phyloP scores from a whole-genome alignment of 2,888 invertebrate species.

The Caenorhabditis angaria region DNA sequence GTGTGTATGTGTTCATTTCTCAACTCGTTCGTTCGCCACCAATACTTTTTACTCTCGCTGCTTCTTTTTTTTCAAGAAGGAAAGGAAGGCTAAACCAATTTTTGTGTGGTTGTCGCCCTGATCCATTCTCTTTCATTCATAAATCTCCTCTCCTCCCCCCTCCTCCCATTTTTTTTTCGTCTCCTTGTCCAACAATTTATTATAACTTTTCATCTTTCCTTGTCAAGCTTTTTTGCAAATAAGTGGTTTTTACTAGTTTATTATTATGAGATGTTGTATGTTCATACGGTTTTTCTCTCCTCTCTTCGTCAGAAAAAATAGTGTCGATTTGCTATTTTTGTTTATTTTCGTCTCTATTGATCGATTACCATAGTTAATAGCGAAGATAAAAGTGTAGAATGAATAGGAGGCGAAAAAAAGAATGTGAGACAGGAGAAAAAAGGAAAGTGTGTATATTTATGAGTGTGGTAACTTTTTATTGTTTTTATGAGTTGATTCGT shows the following conservation, averaged over 20 bases:
- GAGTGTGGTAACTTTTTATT: background rate
- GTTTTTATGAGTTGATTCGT: background rate
- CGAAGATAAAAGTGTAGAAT: background rate
- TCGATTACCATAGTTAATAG: background rate
- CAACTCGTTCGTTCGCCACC: background rate
- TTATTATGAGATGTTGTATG: background rate
- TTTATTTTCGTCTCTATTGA: conserved; percentile 9
- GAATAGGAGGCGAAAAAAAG: conserved; percentile 2
- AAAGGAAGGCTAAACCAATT: conserved; percentile 43
- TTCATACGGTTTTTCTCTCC: background rate
- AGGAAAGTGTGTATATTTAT: background rate
- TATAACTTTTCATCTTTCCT: conserved; percentile 10
- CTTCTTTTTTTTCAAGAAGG: conserved; percentile 4
- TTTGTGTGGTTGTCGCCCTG: conserved; percentile 12
- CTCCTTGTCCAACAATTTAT: background rate
- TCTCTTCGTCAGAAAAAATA: background rate
- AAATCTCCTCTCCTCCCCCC: too few species aligned
- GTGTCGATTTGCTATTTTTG: background rate
- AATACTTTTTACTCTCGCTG: conserved; percentile 19
- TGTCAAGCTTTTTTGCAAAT: conserved; percentile 8
- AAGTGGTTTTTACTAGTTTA: background rate
- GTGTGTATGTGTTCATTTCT: background rate
- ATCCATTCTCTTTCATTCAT: conserved; percentile 35
- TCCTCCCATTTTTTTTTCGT: background rate
- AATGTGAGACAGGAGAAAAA: background rate